phyloP scores from a whole-genome alignment of 2,888 invertebrate species.

The Acanthosepion esculentum region DNA sequence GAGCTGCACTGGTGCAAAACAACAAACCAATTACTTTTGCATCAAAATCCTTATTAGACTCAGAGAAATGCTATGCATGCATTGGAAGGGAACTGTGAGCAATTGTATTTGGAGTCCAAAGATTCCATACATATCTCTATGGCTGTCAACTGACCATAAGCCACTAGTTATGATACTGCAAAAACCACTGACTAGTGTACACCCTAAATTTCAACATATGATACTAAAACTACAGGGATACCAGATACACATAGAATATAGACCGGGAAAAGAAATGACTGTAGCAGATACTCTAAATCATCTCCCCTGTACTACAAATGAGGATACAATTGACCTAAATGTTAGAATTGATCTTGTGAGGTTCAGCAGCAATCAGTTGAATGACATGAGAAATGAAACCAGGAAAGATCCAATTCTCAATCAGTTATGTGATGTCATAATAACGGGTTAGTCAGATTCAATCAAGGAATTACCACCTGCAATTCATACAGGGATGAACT shows the following conservation, averaged over 20 bases:
- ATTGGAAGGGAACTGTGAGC: conserved; percentile 55
- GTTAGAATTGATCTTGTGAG: neutral
- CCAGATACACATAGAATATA: conserved; percentile 51
- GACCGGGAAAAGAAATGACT: conserved; percentile 53
- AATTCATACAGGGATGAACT: conserved; percentile 50
- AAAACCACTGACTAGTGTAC: conserved; percentile 51
- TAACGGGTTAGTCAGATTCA: neutral
- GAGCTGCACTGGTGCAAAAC: conserved; percentile 52
- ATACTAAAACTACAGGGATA: conserved; percentile 54
- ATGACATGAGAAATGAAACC: neutral
- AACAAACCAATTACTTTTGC: conserved; percentile 49
- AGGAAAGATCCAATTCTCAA: conserved; percentile 16
- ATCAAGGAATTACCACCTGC: neutral
- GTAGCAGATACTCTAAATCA: conserved; percentile 52
- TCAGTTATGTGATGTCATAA: neutral
- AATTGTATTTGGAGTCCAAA: conserved; percentile 52
- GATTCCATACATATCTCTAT: conserved; percentile 53
- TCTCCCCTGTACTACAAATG: neutral
- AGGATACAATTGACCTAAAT: neutral
- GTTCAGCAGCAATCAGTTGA: neutral
- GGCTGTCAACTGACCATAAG: conserved; percentile 51
- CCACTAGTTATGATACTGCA: conserved; percentile 51
- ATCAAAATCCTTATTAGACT: conserved; percentile 49
- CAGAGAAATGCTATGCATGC: conserved; percentile 52
- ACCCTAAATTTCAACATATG: conserved; percentile 53